A percentile compares a stretch with the other conserved stretches of the same genome.
phyloP scores from a whole-genome alignment of 1,140 invertebrate genomes.

The Copidosoma floridanum region DNA sequence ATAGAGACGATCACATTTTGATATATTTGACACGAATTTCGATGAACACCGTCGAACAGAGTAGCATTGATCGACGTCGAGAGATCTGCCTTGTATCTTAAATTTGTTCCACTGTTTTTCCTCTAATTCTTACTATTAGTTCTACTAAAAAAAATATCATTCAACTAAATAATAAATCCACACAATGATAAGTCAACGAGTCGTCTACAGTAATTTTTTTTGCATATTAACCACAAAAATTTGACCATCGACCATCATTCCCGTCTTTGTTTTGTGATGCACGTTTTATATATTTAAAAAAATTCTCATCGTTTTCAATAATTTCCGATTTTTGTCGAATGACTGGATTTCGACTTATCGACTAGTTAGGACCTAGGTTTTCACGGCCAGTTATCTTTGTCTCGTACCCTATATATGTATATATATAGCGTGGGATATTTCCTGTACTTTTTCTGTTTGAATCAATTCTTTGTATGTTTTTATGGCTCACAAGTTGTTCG shows the following conservation, averaged over 20 bases:
- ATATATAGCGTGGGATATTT: too few species aligned
- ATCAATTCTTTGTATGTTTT: too few species aligned
- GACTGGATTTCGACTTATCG: constrained; percentile 22
- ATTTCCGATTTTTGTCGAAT: constrained; percentile 16
- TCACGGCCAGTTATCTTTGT: background rate
- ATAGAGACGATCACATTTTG: constrained; percentile 31
- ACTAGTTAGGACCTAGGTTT: constrained; percentile 21
- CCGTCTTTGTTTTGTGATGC: background rate
- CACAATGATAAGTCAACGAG: constrained; percentile 14
- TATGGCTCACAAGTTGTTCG: too few species aligned
- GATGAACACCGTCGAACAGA: constrained; percentile 30
- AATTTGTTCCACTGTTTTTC: constrained; percentile 9
- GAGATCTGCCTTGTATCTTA: constrained; percentile 17
- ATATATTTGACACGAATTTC: constrained; percentile 33
- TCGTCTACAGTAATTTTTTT: constrained; percentile 9
- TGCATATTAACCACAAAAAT: too few species aligned
- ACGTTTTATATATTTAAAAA: background rate
- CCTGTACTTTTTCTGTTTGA: too few species aligned
- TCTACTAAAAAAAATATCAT: too few species aligned
- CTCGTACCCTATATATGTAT: too few species aligned
- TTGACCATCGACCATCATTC: constrained; percentile 7
- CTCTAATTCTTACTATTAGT: constrained; percentile 15
- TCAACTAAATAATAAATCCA: constrained; percentile 20
- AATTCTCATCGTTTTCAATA: background rate
- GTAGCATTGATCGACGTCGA: constrained; percentile 20